Evolutionary conservation across 2,797 vertebrate genomes (phyloP), one percentile per base, ranked within the genome.

Genomic region (Tenualosa ilisha): DNA sequence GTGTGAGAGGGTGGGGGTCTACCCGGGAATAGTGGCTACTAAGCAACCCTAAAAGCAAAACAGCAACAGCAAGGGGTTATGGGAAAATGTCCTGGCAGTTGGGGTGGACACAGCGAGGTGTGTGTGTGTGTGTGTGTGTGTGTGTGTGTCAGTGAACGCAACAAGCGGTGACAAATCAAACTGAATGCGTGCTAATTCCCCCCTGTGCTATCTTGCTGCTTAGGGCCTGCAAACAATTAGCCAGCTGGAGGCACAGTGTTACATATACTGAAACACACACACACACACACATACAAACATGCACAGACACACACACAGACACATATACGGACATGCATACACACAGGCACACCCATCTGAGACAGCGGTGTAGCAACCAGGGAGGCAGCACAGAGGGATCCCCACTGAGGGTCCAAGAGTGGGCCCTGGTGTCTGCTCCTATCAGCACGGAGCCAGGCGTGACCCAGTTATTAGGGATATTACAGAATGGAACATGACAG

Each of bases 11-110:
- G 65, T 84, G 90, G 86, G 5, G 59, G 90, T 87, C 61, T 86
- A 82, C n/a, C 82, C 89, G 87, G 53, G 81, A 87, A 84, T n/a
- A 65, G 50, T 31, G 11, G 89, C 89, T 96, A 93, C 95, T 94
- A 94, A 93, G 94, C 91, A 95, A 96, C 88, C 54, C 43, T 53
- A 11, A 37, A 37, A 82, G 61, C 86, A 83, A 93, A 92, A 91
- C 91, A 65, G 65, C 65, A 72, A 87, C 88, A 86, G 85, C 87
- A 75, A 85, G 50, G 87, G 89, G 91, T 87, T 92, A 90, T 94
- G 91, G 92, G 92, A 94, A 94, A 91, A 82, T 88, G 65, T 37
- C 26, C 31, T 40, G 26, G 13, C 65, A 65, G 9, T 13, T 31
- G 15, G 4, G 31, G 31, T 6, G 59, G 59, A 8, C 22, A 5